Evolutionary conservation across 2,888 invertebrate species (phyloP).

Genomic region (Napeogenes sylphis): DNA sequence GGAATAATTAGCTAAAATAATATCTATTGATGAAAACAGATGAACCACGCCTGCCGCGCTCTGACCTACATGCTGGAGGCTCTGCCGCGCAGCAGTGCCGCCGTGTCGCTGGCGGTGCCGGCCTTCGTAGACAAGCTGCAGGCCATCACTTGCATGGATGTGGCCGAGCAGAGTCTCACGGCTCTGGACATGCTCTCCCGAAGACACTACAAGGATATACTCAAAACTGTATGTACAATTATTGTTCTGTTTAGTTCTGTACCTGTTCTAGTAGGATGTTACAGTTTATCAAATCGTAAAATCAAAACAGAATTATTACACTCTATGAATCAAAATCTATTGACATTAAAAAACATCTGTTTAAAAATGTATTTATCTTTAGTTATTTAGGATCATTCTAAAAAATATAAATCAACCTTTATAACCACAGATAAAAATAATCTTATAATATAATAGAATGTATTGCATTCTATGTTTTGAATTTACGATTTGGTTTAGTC

Average conservation of each 20-base stretch:
- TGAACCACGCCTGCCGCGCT: slow-evolving; percentile 99
- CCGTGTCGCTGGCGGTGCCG: slow-evolving; percentile 98
- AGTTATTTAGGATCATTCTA: too few species aligned
- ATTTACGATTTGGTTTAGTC: too few species aligned
- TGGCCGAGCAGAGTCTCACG: slow-evolving; percentile 98
- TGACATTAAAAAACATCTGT: too few species aligned
- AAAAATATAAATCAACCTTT: too few species aligned
- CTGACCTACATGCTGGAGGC: slow-evolving; percentile 99
- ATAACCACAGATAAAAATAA: too few species aligned
- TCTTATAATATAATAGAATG: too few species aligned
- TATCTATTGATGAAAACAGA: slow-evolving; percentile 66
- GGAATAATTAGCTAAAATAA: background rate
- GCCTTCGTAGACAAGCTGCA: slow-evolving; percentile 97
- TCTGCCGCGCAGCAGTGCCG: slow-evolving; percentile 95
- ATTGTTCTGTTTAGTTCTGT: background rate
- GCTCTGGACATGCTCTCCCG: slow-evolving; percentile 98
- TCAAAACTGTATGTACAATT: slow-evolving; percentile 85
- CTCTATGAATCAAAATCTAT: too few species aligned
- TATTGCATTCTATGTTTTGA: too few species aligned
- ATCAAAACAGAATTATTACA: too few species aligned
- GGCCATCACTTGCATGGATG: slow-evolving; percentile 99
- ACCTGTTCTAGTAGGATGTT: too few species aligned
- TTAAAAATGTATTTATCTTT: too few species aligned
- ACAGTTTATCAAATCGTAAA: too few species aligned
- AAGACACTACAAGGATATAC: slow-evolving; percentile 96